Conservation (phyloP, 2,888 invertebrate genomes). For the Caenorhabditis angaria region DNA sequence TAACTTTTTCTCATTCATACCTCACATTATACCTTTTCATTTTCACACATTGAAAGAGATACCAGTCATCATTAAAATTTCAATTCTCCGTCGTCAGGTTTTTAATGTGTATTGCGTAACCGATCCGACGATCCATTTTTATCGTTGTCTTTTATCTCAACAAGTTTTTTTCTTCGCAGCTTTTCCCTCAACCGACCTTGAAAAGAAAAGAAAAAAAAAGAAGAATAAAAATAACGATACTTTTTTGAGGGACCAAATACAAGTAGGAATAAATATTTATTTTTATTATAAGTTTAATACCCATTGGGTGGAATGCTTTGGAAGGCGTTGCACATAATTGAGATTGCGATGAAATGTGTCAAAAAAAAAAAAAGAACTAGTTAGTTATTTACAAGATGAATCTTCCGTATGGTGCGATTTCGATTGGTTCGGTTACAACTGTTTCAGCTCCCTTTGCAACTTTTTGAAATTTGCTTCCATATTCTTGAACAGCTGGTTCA, state of each 20-base stretch:
- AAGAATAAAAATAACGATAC: background rate
- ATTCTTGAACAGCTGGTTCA: background rate
- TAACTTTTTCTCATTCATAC: no score
- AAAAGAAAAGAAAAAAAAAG: background rate
- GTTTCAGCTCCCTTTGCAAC: background rate
- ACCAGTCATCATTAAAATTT: background rate
- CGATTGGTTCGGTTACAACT: background rate
- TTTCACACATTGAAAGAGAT: background rate
- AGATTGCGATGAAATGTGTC: background rate
- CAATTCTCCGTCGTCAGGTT: background rate
- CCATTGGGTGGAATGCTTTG: background rate
- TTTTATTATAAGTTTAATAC: background rate
- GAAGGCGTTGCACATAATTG: conserved; percentile 2
- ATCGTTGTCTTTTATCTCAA: background rate
- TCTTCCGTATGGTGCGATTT: background rate
- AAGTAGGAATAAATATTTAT: background rate
- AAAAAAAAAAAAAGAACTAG: background rate
- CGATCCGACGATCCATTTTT: background rate
- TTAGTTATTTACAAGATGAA: background rate
- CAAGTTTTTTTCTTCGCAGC: background rate
- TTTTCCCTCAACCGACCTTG: background rate
- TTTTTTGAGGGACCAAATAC: no score
- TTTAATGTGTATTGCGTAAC: conserved; percentile 2
- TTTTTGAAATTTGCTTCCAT: background rate
- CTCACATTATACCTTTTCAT: background rate